A percentile compares a stretch with the other conserved stretches of the same genome.
These are phyloP conservation scores for Adelges cooleyi DNA, from an alignment of 1,140 invertebrate species.

Conservation along the genomic window DNA sequence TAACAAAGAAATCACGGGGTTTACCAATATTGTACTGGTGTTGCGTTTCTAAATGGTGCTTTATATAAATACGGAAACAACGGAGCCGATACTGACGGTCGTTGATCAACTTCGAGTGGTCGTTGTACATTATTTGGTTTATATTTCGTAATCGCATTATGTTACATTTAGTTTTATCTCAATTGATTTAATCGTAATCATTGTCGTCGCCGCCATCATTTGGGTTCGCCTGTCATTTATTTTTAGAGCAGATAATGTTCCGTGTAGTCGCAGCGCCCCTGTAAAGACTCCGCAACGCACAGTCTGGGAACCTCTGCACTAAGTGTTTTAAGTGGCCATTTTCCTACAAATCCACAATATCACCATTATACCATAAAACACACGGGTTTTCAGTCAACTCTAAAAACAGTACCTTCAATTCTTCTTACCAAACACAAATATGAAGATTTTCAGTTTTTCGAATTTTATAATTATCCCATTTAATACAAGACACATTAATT, in stretches of 20 bases:
- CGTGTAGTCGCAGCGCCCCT: neutral
- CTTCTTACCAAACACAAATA: no score
- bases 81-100: neutral
- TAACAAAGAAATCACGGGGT: neutral
- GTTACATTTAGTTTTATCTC: neutral
- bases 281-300: neutral
- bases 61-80: slow-evolving; percentile 10
- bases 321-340: no score
- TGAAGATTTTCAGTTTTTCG: no score
- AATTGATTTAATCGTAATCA: neutral
- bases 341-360: no score
- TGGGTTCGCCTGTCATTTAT: neutral
- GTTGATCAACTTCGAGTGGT: neutral
- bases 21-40: neutral
- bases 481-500: no score
- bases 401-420: no score
- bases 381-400: no score
- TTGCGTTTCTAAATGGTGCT: slow-evolving; percentile 14
- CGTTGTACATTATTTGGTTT: neutral
- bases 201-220: neutral
- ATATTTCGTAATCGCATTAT: neutral
- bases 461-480: no score
- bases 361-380: no score
- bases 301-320: neutral
- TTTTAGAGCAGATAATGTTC: neutral